These are phyloP conservation scores for Silurus glanis DNA, from an alignment of 2,113 vertebrate species.

Conservation along the genomic window DNA sequence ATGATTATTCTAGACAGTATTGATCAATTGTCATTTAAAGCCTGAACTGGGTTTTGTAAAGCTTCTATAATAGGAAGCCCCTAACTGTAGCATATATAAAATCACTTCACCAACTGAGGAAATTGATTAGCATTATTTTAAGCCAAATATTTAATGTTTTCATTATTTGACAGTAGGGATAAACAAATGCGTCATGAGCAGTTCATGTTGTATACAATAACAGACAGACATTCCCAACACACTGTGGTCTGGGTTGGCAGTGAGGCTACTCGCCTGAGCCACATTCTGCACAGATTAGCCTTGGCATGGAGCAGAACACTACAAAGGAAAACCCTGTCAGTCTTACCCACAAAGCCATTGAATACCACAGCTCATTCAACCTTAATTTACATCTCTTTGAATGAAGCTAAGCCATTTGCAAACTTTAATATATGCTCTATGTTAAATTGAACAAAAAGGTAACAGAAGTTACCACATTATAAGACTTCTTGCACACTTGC, in stretches of 20 bases:
- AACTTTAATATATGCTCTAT: not conserved
- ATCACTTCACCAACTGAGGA: slow-evolving; percentile 60
- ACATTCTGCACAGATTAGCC: slow-evolving; percentile 60
- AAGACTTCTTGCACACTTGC: slow-evolving; percentile 16
- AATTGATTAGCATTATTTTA: slow-evolving; percentile 73
- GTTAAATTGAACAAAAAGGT: not conserved
- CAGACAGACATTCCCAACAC: slow-evolving; percentile 74
- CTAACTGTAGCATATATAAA: slow-evolving; percentile 45
- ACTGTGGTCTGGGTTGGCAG: slow-evolving; percentile 63
- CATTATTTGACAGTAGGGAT: slow-evolving; percentile 73
- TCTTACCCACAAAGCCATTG: slow-evolving; percentile 3
- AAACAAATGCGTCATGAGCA: slow-evolving; percentile 75
- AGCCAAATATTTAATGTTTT: slow-evolving; percentile 79
- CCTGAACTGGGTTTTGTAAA: slow-evolving; percentile 38
- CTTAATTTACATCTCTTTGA: slow-evolving; percentile 5
- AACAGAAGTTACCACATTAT: not conserved
- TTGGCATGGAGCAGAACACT: slow-evolving; percentile 22
- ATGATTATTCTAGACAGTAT: slow-evolving; percentile 2
- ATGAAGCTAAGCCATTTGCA: slow-evolving; percentile 6
- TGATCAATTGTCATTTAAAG: slow-evolving; percentile 44
- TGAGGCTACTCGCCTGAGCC: slow-evolving; percentile 34
- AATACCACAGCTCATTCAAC: slow-evolving; percentile 27
- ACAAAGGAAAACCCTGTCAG: slow-evolving; percentile 36
- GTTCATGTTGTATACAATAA: slow-evolving; percentile 73
- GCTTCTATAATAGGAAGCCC: slow-evolving; percentile 18